phyloP scores from a whole-genome alignment of 2,113 vertebrate genomes.

The Serilophus lunatus region DNA sequence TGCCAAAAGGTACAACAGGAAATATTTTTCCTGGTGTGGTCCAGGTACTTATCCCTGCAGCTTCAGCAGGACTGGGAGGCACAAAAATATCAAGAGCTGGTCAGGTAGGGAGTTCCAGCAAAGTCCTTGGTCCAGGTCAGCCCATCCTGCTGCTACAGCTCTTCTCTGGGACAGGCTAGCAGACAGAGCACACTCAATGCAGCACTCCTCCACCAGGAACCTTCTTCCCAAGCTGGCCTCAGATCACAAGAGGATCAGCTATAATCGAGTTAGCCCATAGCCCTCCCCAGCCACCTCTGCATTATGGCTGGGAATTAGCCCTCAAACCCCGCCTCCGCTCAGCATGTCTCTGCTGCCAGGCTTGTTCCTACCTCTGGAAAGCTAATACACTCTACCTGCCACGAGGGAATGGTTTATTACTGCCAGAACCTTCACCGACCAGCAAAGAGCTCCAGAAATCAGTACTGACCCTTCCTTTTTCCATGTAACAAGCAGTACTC shows the following conservation, averaged over 20 bases:
- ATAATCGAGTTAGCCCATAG: not conserved
- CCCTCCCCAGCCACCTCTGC: not conserved
- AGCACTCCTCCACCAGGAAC: not conserved
- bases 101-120: not conserved
- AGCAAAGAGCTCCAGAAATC: not conserved
- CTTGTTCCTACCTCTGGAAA: not conserved
- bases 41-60: not conserved
- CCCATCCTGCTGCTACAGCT: not conserved
- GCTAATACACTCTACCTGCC: not conserved
- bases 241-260: not conserved
- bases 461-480: fast-evolving
- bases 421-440: not conserved
- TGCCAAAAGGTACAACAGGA: not conserved
- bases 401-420: not conserved
- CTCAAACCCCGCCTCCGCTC: not conserved
- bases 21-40: not conserved
- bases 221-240: not conserved
- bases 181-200: not conserved
- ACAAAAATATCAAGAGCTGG: not conserved
- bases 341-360: not conserved
- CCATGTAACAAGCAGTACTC: fast-evolving
- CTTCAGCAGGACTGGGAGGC: not conserved
- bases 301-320: not conserved
- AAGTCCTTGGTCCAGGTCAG: not conserved
- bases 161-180: not conserved